These are phyloP conservation scores for Anastrepha obliqua DNA, from an alignment of 1,140 invertebrate genomes.

Conservation along the genomic window DNA sequence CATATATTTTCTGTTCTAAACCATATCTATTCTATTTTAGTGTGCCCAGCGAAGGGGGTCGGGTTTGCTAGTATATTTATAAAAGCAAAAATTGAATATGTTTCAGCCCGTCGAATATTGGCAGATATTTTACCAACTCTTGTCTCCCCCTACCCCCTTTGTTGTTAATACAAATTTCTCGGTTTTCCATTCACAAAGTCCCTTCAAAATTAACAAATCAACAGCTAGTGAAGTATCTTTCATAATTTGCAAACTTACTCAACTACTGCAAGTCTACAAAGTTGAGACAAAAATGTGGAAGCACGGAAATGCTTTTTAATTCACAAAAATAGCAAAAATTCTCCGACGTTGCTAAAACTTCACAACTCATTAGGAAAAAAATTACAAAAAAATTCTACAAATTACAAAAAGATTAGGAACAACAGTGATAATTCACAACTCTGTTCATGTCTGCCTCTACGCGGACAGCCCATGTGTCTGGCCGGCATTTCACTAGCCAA, in stretches of 20 bases:
- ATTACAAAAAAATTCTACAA: background rate
- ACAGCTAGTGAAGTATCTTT: background rate
- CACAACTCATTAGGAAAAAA: background rate
- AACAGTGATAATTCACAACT: slow-evolving; percentile 7
- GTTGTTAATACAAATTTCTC: no score
- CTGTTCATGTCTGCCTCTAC: background rate
- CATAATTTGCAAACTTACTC: slow-evolving; percentile 44
- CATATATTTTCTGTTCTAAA: no score
- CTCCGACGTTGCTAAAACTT: slow-evolving; percentile 35
- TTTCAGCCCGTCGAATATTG: no score
- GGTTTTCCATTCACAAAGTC: background rate
- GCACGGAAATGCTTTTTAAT: slow-evolving; percentile 46
- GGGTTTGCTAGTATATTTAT: no score
- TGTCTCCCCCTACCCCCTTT: no score
- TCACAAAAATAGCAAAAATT: slow-evolving; percentile 38
- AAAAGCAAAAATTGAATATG: no score
- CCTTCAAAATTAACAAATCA: slow-evolving; percentile 5
- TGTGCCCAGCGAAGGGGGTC: no score
- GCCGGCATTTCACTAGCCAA: slow-evolving; percentile 25
- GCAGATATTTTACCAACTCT: no score
- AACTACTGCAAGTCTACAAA: slow-evolving; percentile 12
- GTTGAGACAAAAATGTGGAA: background rate
- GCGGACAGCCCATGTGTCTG: slow-evolving; percentile 24
- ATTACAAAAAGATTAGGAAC: slow-evolving; percentile 10
- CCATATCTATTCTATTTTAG: no score